Evolutionary conservation across 2,113 vertebrate species (phyloP).

Genomic region (Crotalus viridis): DNA sequence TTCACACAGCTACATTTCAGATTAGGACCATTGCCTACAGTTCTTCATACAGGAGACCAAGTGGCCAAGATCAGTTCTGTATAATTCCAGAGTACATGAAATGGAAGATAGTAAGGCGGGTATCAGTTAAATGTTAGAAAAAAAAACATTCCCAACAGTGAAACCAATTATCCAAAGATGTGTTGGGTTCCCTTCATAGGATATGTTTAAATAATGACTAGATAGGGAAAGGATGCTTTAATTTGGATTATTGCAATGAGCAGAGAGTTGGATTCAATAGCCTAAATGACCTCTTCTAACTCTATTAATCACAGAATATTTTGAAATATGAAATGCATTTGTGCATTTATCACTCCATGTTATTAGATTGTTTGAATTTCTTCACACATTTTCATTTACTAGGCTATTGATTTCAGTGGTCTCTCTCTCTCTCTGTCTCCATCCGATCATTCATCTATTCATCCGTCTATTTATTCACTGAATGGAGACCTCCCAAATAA

Average conservation of each 20-base stretch:
- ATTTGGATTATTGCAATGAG: not conserved
- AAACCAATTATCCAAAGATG: not conserved
- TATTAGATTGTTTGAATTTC: not conserved
- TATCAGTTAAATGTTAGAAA: not conserved
- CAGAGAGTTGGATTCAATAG: not conserved
- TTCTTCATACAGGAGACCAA: not conserved
- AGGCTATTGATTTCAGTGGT: not conserved
- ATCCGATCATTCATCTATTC: no score
- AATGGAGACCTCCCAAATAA: not conserved
- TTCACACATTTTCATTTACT: not conserved
- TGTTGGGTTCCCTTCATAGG: not conserved
- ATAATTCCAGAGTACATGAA: not conserved
- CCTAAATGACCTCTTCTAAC: not conserved
- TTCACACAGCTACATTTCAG: not conserved
- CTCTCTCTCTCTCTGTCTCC: not conserved
- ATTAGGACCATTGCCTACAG: not conserved
- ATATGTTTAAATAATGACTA: not conserved
- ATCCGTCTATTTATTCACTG: no score
- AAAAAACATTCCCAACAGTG: not conserved
- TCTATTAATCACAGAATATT: not conserved
- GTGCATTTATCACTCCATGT: not conserved
- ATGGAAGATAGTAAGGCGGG: not conserved
- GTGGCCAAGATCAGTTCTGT: not conserved
- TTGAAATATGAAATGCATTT: not conserved
- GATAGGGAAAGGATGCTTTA: not conserved